phyloP scores from a whole-genome alignment of 1,140 invertebrate genomes.

The Drosophila orosa region DNA sequence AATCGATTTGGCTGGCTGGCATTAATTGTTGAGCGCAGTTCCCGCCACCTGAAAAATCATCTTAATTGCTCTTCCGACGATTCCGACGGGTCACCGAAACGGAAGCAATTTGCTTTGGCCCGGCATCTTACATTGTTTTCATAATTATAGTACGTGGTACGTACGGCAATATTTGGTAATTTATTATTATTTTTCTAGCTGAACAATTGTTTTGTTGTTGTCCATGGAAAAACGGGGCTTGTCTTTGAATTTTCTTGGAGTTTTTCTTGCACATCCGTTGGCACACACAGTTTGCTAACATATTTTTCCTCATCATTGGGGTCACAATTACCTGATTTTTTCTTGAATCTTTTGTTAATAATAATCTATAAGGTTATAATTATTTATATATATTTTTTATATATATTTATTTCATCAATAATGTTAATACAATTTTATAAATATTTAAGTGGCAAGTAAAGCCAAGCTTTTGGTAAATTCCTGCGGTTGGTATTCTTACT shows the following conservation, averaged over 20 bases:
- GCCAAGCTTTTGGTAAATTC: neutral
- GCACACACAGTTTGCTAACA: neutral
- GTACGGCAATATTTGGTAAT: constrained; percentile 4
- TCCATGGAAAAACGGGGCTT: constrained; percentile 5
- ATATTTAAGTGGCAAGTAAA: no score
- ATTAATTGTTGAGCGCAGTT: constrained; percentile 32
- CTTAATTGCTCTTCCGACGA: constrained; percentile 38
- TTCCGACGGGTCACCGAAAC: constrained; percentile 31
- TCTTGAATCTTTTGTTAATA: neutral
- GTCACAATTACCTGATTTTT: neutral
- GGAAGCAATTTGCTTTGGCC: constrained; percentile 20
- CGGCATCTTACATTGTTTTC: constrained; percentile 11
- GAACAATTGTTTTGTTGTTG: neutral
- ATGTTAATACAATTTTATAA: neutral
- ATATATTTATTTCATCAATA: neutral
- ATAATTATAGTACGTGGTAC: constrained; percentile 11
- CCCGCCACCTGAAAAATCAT: constrained; percentile 30
- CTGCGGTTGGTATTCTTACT: neutral
- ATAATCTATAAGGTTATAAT: neutral
- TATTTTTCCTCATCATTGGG: neutral
- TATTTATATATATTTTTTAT: neutral
- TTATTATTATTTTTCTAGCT: constrained; percentile 7
- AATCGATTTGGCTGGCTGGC: constrained; percentile 28
- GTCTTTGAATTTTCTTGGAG: neutral
- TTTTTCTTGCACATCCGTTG: neutral